Base-by-base conservation (phyloP, 2,888 invertebrate species). In the Mythimna lalbum region DNA sequence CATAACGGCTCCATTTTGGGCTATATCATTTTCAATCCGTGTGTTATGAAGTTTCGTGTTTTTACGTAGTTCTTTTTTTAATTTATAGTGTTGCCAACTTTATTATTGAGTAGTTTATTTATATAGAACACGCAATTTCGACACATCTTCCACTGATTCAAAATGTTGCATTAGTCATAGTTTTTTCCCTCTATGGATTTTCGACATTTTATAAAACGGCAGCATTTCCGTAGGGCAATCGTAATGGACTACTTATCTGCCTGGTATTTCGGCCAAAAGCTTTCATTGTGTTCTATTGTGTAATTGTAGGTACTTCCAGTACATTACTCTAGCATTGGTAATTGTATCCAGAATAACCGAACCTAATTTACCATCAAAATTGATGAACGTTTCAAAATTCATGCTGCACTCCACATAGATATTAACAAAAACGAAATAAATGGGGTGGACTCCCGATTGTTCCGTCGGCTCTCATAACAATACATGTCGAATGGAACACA, bases 371-470 rank as follows among this genome's bases (percentile, higher is more conserved):
- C 78, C 78, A 78, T 75, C 78, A 68, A 76, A 80, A 76, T 69
- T 80, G 64, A 80, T 76, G 73, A 63, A 73, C 76, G 62, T 73
- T 80, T 75, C 76, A 79, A 78, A 84, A 83, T 82, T 82, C 83
- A 81, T 87, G 74, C 61, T 82, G 80, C 73, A 75, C 61, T 80
- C 73, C 73, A 66, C 76, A 81, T 83, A 81, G 73, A 75, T 79
- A 82, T 83, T 76, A 81, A 82, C 75, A 80, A 86, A 88, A 91
- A 86, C 86, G 88, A 82, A 89, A 89, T 86, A 91, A 92, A 89
- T 90, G 85, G 90, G 89, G 88, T 90, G 91, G 88, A 90, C 89
- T 87, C 84, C 69, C 83, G 85, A 90, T 90, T 91, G 92, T 91
- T 91, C 89, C 87, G 87, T 87, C 84, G 87, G 78, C 80, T 86